Percentiles rank a stretch among this genome's conserved stretches.
Conservation (phyloP, 2,113 vertebrate species). For the Thalassarche chlororhynchos region DNA sequence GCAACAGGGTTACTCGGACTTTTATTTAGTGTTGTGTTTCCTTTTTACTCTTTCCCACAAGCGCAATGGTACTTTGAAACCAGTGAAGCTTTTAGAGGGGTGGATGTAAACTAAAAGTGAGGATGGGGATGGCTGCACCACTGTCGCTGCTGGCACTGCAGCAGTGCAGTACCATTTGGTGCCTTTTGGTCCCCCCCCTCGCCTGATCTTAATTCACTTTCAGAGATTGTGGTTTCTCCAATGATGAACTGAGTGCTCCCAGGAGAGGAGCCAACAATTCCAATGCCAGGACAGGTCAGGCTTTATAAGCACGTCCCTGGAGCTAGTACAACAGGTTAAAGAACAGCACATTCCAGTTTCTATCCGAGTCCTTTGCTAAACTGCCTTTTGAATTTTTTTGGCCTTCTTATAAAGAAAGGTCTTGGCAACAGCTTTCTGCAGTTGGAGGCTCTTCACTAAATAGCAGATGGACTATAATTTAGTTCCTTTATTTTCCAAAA, state of each 20-base stretch:
- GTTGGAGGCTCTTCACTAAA: not conserved
- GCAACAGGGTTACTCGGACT: too few relatives aligned
- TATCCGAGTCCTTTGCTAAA: not conserved
- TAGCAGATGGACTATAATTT: not conserved
- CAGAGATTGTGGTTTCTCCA: not conserved
- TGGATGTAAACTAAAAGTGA: fast-evolving
- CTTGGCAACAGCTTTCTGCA: not conserved
- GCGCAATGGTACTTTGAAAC: fast-evolving
- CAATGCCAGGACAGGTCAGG: not conserved
- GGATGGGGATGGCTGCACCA: not conserved
- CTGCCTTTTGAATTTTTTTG: not conserved
- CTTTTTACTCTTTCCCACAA: not conserved
- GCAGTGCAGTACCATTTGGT: fast-evolving
- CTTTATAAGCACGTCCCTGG: not conserved
- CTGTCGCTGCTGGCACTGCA: not conserved
- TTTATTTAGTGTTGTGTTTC: not conserved
- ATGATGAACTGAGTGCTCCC: not conserved
- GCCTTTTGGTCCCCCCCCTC: too few relatives aligned
- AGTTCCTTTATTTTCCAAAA: not conserved
- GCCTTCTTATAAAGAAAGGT: not conserved
- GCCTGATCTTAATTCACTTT: too few relatives aligned
- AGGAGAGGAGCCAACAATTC: not conserved
- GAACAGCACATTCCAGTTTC: not conserved
- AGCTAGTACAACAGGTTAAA: not conserved
- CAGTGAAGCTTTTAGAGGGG: not conserved